A percentile compares a stretch with the other conserved stretches of the same genome.
Conservation (phyloP, 2,113 vertebrate genomes). For the Sterrhoptilus dennistouni region DNA sequence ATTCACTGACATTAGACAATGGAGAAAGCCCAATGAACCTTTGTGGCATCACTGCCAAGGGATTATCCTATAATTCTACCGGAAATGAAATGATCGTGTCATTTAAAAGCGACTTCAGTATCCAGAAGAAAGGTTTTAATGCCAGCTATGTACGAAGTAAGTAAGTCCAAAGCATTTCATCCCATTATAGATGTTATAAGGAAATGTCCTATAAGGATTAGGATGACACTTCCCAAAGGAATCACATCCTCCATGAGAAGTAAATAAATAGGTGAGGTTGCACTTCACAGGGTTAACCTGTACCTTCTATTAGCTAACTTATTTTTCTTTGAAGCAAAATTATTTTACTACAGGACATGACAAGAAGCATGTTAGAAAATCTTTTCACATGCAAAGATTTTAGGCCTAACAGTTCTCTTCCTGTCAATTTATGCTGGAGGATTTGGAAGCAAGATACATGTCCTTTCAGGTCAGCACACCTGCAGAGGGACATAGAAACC, state of each 20-base stretch:
- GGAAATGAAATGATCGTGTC: conserved; percentile 88
- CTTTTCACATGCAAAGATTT: background rate
- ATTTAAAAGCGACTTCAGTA: conserved; percentile 94
- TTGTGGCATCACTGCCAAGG: conserved; percentile 91
- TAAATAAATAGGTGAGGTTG: background rate
- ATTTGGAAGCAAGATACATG: background rate
- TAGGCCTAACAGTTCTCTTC: background rate
- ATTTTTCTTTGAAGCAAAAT: background rate
- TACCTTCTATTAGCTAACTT: background rate
- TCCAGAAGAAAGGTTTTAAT: conserved; percentile 95
- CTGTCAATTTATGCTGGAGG: background rate
- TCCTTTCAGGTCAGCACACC: background rate
- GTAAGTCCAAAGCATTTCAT: conserved; percentile 56
- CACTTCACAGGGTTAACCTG: background rate
- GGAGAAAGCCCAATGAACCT: conserved; percentile 82
- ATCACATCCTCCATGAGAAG: background rate
- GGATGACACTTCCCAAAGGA: background rate
- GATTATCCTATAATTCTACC: conserved; percentile 91
- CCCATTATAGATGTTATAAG: background rate
- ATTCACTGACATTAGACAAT: conserved; percentile 83
- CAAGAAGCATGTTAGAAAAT: background rate
- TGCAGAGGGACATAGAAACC: background rate
- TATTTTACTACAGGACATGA: background rate
- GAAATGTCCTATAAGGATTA: background rate
- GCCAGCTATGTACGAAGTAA: conserved; percentile 86